Evolutionary conservation across 2,888 invertebrate species (phyloP), one percentile per base, ranked within the genome.

Genomic region (Watsonalla cultraria): DNA sequence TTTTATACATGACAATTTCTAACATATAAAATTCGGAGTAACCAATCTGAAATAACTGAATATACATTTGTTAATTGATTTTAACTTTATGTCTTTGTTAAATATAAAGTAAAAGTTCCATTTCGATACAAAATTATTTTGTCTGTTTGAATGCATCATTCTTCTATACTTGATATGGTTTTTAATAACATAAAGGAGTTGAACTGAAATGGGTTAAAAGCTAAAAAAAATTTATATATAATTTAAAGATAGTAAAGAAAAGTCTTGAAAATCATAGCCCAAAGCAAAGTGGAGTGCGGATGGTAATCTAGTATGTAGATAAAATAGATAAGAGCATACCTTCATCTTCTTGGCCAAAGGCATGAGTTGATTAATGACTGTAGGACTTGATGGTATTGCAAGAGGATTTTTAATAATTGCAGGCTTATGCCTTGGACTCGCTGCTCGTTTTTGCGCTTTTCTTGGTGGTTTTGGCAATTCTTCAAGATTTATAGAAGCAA

Each of bases 401-500:
- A 85, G 72, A 9, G 87, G 81, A 61, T 74, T 84, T 64, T 82
- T 84, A 7, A 86, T 72, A 2, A 67, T 58, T 42, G 72, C 52
- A 37, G 74, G 45, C 66, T 82, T 84, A 39, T 58, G 62, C 65
- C 81, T 85, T n/a, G 86, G 86, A 64, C 84, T 87, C 14, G 66
- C 67, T 24, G 86, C 64, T 56, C 89, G 74, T 56, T 90, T 90
- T 48, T 65, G 69, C 0, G 78, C 54, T 62, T 84, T 89, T 62
- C 80, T 88, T 5, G 86, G 84, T 24, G 37, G 13, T 66, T 76
- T 81, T 7, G 57, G 50, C 33, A 65, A 48, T 0, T 86, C 85
- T 45, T 86, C 84, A 42, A 70, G 9, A 70, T 70, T 78, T 0
- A 90, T 82, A 5, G 88, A 80, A 49, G 90, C 90, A 80, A 90